These are phyloP conservation scores for Thaumetopoea pityocampa DNA, from an alignment of 1,140 invertebrate genomes.

Conservation along the genomic window DNA sequence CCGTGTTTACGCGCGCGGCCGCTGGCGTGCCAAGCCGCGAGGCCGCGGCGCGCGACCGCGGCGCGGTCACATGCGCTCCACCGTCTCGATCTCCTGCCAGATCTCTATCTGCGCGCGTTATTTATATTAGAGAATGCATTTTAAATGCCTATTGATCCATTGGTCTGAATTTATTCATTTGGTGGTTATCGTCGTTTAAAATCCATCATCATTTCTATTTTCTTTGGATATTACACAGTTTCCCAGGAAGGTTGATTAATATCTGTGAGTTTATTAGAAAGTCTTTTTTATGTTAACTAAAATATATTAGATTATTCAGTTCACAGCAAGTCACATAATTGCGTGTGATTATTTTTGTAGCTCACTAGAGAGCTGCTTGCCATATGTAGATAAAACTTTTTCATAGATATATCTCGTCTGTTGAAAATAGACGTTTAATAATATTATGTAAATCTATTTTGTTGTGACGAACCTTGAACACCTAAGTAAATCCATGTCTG, in stretches of 20 bases:
- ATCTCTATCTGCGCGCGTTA: slow-evolving; percentile 1
- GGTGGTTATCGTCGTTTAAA: too few relatives aligned
- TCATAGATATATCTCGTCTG: background rate
- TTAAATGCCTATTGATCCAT: background rate
- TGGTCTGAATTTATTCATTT: background rate
- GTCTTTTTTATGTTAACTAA: background rate
- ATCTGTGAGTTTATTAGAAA: slow-evolving; percentile 7
- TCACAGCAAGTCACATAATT: slow-evolving; percentile 32
- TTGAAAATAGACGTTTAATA: too few relatives aligned
- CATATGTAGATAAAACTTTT: slow-evolving; percentile 4
- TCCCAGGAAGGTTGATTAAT: background rate
- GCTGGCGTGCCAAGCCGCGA: slow-evolving; percentile 4
- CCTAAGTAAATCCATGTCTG: slow-evolving; percentile 59
- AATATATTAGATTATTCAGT: slow-evolving; percentile 6
- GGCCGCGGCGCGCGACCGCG: slow-evolving; percentile 9
- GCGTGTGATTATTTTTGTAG: slow-evolving; percentile 66
- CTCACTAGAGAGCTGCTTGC: slow-evolving; percentile 39
- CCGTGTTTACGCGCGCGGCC: slow-evolving; percentile 6
- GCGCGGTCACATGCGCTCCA: slow-evolving; percentile 4
- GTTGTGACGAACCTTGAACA: slow-evolving; percentile 60
- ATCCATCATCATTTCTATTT: too few relatives aligned
- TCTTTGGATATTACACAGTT: background rate
- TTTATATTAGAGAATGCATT: slow-evolving; percentile 9
- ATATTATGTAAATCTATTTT: background rate
- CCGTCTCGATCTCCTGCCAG: slow-evolving; percentile 8